Conservation (phyloP, 2,113 vertebrate species). For the Heterotis niloticus region DNA sequence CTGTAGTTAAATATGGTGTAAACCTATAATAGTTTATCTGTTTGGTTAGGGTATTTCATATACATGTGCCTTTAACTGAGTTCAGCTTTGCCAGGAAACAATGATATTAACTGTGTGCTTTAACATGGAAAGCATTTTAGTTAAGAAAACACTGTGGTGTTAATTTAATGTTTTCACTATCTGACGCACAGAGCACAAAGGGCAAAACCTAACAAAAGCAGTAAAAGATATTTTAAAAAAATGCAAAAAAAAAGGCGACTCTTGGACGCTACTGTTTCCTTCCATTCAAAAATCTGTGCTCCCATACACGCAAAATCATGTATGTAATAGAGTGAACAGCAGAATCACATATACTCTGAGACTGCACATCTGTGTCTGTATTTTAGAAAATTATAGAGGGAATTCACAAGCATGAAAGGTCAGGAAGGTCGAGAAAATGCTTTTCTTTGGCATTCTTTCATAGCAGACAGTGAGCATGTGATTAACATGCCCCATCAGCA, state of each 20-base stretch:
- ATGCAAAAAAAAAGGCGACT: not conserved
- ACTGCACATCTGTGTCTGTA: not conserved
- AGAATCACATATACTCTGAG: not conserved
- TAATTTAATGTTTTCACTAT: not conserved
- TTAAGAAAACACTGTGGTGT: not conserved
- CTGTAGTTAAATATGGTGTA: too few relatives aligned
- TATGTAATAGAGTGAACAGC: too few relatives aligned
- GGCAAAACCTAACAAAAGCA: not conserved
- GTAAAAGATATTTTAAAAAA: not conserved
- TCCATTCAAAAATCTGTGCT: not conserved
- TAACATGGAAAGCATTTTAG: too few relatives aligned
- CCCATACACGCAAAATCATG: too few relatives aligned
- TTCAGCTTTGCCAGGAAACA: too few relatives aligned
- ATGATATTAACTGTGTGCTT: too few relatives aligned
- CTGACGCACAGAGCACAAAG: not conserved
- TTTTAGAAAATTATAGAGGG: not conserved
- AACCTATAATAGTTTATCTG: too few relatives aligned
- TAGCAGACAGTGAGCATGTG: constrained; percentile 26
- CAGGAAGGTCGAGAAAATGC: constrained; percentile 3
- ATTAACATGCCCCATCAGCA: constrained; percentile 20
- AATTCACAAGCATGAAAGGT: not conserved
- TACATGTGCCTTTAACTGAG: too few relatives aligned
- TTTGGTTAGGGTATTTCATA: too few relatives aligned
- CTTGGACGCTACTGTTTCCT: not conserved
- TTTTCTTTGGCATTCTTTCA: not conserved